Conservation (phyloP, 2,888 invertebrate species). For the Pseudanteris insignis region DNA sequence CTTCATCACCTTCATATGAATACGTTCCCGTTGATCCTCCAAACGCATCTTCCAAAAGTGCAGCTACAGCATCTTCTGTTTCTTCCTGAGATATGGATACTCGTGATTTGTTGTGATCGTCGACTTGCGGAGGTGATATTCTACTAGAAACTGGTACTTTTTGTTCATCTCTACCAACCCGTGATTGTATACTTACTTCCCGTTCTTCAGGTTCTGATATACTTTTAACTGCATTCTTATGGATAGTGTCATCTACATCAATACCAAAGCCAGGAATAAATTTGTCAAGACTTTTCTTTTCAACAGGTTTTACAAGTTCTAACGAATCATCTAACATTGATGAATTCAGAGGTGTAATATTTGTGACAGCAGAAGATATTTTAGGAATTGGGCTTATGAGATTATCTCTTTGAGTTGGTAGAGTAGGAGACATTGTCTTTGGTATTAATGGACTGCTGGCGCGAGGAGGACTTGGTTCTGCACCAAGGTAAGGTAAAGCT, state of each 20-base stretch:
- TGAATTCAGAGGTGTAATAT: constrained; percentile 44
- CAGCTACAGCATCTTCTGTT: constrained; percentile 91
- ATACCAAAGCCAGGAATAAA: constrained; percentile 76
- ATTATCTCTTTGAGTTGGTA: constrained; percentile 55
- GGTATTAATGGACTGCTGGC: constrained; percentile 63
- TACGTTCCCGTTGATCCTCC: constrained; percentile 70
- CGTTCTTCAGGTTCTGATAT: constrained; percentile 71
- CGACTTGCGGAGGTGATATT: constrained; percentile 71
- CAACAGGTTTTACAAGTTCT: constrained; percentile 51
- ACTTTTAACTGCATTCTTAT: constrained; percentile 83
- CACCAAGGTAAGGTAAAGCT: constrained; percentile 57
- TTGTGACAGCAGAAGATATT: constrained; percentile 67
- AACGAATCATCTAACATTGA: constrained; percentile 38
- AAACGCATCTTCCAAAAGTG: constrained; percentile 86
- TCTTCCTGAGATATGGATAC: constrained; percentile 90
- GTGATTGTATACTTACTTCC: constrained; percentile 54
- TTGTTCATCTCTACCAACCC: constrained; percentile 54
- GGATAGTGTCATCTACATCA: constrained; percentile 75
- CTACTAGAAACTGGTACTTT: constrained; percentile 65
- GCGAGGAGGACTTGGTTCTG: constrained; percentile 72
- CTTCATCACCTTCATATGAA: constrained; percentile 66
- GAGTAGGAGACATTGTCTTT: constrained; percentile 57
- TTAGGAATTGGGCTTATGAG: constrained; percentile 70
- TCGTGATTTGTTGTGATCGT: constrained; percentile 78
- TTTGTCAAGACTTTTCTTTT: constrained; percentile 70